These are phyloP conservation scores for Callionymus lyra DNA, from an alignment of 2,113 vertebrate genomes.

Conservation along the genomic window DNA sequence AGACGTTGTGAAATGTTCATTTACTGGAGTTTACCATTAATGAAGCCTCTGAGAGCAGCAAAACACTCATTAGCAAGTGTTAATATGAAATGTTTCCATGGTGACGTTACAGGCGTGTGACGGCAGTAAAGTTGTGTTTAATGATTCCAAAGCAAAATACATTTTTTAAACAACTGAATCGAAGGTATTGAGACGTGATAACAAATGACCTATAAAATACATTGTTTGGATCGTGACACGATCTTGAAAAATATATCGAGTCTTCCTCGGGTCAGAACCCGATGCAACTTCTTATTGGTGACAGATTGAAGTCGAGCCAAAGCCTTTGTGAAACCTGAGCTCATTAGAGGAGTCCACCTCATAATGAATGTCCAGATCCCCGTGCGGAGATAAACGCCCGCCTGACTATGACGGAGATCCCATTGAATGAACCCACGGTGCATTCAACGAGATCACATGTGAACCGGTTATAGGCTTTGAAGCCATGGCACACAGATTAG, in stretches of 20 bases:
- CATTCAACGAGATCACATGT: slow-evolving; percentile 43
- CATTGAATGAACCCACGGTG: slow-evolving; percentile 35
- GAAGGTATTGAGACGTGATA: no score
- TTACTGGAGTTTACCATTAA: no score
- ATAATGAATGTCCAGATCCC: slow-evolving; percentile 41
- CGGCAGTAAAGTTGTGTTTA: no score
- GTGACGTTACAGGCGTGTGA: no score
- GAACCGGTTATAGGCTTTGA: slow-evolving; percentile 56
- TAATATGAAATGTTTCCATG: no score
- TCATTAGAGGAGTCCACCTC: slow-evolving; percentile 47
- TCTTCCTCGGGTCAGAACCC: slow-evolving; percentile 2
- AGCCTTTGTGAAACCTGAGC: slow-evolving; percentile 34
- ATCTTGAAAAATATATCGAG: neutral
- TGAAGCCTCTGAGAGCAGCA: no score
- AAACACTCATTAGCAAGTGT: no score
- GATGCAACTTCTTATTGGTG: slow-evolving; percentile 12
- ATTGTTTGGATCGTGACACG: no score
- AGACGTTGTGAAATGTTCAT: no score
- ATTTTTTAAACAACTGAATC: no score
- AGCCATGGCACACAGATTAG: slow-evolving; percentile 36
- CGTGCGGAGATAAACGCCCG: slow-evolving; percentile 32
- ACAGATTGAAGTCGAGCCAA: slow-evolving; percentile 38
- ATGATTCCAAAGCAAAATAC: no score
- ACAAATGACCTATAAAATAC: no score
- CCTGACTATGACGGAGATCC: slow-evolving; percentile 35